Conservation (phyloP, 2,797 vertebrate genomes). For the Cuniculus paca region DNA sequence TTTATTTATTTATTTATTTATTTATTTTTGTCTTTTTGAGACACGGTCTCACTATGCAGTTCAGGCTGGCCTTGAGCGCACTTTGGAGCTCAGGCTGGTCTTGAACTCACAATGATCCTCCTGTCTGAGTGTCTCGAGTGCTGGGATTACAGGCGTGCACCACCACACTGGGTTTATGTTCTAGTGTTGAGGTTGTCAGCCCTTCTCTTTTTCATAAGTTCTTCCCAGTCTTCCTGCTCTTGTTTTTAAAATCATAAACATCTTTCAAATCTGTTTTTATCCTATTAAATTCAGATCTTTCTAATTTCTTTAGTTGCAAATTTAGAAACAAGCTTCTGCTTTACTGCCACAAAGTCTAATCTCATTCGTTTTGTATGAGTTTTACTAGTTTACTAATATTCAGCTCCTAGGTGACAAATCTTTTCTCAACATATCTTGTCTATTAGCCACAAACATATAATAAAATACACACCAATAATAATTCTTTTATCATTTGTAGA, state of each 20-base stretch:
- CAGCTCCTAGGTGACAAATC: not conserved
- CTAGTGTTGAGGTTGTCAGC: not conserved
- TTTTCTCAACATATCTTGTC: not conserved
- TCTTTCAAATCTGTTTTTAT: not conserved
- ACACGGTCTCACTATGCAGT: no score
- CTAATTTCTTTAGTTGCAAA: not conserved
- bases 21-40: no score
- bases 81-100: no score
- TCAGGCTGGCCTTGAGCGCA: no score
- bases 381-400: not conserved
- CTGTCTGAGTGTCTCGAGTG: no score
- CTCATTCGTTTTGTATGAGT: not conserved
- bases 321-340: not conserved
- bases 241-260: slow-evolving; percentile 4
- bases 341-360: not conserved
- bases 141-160: no score
- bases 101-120: no score
- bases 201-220: not conserved
- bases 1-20: no score
- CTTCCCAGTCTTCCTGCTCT: not conserved
- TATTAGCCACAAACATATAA: not conserved
- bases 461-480: not conserved
- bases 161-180: no score
- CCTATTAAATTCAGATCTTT: not conserved
- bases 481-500: not conserved